Base-by-base conservation (phyloP, 2,113 vertebrate genomes). In the Lathamus discolor region DNA sequence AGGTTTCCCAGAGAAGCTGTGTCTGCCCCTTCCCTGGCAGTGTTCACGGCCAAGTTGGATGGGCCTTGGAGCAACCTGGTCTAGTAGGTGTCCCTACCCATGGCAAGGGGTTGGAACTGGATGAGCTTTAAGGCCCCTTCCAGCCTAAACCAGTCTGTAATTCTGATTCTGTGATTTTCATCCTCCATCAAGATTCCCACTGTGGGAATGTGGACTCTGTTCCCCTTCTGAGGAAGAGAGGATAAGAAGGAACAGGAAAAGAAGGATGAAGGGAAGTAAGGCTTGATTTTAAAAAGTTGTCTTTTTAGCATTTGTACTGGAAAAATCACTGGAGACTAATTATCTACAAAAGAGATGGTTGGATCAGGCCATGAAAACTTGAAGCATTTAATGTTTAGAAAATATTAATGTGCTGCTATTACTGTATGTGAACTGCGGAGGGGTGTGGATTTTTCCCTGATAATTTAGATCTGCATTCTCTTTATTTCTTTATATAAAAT, bases 231-330 rank as follows among this genome's bases (percentile, higher is more conserved):
- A 18, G 17, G 49, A 31, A 44, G 52, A 59, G 9, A 44, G 63
- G 51, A 1, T 43, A 27, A 41, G 22, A 85, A 41, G 6, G 41
- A 82, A 17, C 4, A 44, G n/a, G 29, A 82, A 13, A 29, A 62
- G 29, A 44, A 73, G 44, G 14, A 22, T 35, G 24, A 59, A 75
- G 33, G 17, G 27, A 62, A 37, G 13, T 27, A 76, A 51, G 8
- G 1, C 5, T 11, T 12, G 25, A 14, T 64, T 64, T 24, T 1
- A 3, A n/a, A 6, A 86, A 75, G 10, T 43, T 64, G 12, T 0
- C 22, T 22, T 31, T 14, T 83, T 83, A 49, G 20, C 20, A 8
- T 1, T 8, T 28, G 24, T 23, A 8, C 49, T 52, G 62, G 10
- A 61, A 33, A 43, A 73, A 23, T 46, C 28, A 24, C 5, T 17